These are phyloP conservation scores for Poliocrania exsul DNA, from an alignment of 2,797 vertebrate species.

Conservation along the genomic window DNA sequence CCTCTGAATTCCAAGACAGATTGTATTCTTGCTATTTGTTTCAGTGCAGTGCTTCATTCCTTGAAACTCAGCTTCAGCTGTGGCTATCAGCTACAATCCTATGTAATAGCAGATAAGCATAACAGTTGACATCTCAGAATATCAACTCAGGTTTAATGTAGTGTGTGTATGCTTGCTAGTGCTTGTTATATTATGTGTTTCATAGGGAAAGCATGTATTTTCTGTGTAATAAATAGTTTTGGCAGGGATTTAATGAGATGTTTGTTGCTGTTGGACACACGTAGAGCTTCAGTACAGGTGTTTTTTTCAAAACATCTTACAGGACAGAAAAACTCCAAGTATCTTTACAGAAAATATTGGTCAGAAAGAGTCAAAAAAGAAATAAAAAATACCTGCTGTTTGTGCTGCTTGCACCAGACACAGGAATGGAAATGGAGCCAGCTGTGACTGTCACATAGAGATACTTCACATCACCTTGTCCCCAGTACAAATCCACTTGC, in stretches of 20 bases:
- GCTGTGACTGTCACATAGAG: not conserved
- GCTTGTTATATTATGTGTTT: not conserved
- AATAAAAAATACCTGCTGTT: not conserved
- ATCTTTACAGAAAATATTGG: not conserved
- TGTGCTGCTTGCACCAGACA: fast-evolving
- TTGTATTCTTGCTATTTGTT: not conserved
- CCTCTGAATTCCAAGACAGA: not conserved
- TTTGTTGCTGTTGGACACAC: not conserved
- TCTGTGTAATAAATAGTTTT: not conserved
- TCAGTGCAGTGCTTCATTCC: not conserved
- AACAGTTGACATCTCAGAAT: not conserved
- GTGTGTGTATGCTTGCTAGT: not conserved
- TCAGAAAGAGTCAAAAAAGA: not conserved
- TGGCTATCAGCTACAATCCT: not conserved
- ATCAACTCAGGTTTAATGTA: not conserved
- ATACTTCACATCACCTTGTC: not conserved
- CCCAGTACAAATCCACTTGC: not conserved
- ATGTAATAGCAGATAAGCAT: not conserved
- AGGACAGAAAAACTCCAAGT: not conserved
- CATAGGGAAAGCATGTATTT: not conserved
- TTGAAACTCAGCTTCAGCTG: not conserved
- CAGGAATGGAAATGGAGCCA: not conserved
- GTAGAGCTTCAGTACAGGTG: not conserved
- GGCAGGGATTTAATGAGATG: not conserved
- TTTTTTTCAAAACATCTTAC: not conserved